These are phyloP conservation scores for Apodemus agrarius DNA, from an alignment of 2,797 vertebrate genomes.

Conservation along the genomic window DNA sequence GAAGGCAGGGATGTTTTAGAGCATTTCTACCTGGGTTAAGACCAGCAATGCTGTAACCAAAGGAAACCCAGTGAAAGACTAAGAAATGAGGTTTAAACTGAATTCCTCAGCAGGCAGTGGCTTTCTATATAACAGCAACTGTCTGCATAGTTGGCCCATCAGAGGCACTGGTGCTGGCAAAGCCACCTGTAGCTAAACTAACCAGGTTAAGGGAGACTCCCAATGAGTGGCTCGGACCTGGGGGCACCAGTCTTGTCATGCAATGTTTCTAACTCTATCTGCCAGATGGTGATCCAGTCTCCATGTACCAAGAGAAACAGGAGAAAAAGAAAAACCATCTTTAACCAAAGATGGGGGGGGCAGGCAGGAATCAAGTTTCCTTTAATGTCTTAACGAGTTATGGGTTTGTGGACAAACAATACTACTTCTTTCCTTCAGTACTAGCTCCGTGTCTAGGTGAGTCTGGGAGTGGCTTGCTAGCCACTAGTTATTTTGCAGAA, in stretches of 20 bases:
- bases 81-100: conserved; percentile 76
- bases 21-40: conserved; percentile 79
- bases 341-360: background rate
- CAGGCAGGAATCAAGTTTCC: background rate
- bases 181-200: background rate
- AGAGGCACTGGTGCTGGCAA: conserved; percentile 69
- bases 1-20: conserved; percentile 76
- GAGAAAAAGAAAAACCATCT: background rate
- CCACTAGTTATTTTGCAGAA: conserved; percentile 9
- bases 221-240: background rate
- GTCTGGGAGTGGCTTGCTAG: background rate
- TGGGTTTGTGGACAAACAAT: background rate
- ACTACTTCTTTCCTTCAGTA: conserved; percentile 25
- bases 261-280: background rate
- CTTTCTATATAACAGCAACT: conserved; percentile 64
- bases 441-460: background rate
- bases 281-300: background rate
- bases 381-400: background rate
- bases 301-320: background rate
- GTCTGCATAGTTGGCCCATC: conserved; percentile 78
- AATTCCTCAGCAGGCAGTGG: conserved; percentile 76
- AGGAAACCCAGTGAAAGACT: conserved; percentile 78
- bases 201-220: background rate
- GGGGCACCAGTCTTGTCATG: no score
- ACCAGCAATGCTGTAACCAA: conserved; percentile 79